These are phyloP conservation scores for Epizoanthus rinbou DNA, from an alignment of 92 coral and sea anemone species.

Conservation along the genomic window DNA sequence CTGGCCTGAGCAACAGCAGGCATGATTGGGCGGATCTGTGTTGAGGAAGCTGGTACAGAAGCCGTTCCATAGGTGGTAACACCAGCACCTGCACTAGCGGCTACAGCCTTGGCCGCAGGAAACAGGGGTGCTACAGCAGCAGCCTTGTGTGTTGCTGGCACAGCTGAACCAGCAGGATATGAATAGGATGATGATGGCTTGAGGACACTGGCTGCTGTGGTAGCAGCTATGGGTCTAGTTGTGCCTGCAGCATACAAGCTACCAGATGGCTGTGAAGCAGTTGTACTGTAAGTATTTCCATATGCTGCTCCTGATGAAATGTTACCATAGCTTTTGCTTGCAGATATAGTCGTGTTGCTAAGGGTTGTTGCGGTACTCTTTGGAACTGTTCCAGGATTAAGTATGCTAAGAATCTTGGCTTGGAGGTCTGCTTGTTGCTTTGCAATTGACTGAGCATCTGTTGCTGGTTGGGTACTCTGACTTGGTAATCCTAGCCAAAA, in stretches of 20 bases:
- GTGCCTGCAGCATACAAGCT: neutral
- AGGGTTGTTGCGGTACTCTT: constrained; percentile 34
- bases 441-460: constrained; percentile 95
- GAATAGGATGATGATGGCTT: constrained; percentile 15
- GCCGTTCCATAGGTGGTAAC: neutral
- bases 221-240: neutral
- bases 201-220: constrained; percentile 41
- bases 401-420: constrained; percentile 96
- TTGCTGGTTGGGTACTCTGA: constrained; percentile 66
- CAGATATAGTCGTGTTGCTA: neutral
- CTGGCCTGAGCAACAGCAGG: constrained; percentile 29
- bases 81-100: neutral
- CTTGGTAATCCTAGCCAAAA: constrained; percentile 70
- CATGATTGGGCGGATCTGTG: constrained; percentile 3
- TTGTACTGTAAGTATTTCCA: constrained; percentile 1
- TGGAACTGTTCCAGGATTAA: constrained; percentile 74
- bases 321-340: neutral
- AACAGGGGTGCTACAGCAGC: constrained; percentile 55
- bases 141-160: constrained; percentile 43
- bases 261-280: constrained; percentile 25
- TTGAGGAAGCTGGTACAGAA: constrained; percentile 15
- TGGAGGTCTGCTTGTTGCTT: constrained; percentile 99
- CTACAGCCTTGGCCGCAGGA: constrained; percentile 46
- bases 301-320: constrained; percentile 12
- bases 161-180: constrained; percentile 29